A percentile compares a stretch with the other conserved stretches of the same genome.
These are phyloP conservation scores for Otus scops DNA, from an alignment of 2,797 vertebrate genomes.

Conservation along the genomic window DNA sequence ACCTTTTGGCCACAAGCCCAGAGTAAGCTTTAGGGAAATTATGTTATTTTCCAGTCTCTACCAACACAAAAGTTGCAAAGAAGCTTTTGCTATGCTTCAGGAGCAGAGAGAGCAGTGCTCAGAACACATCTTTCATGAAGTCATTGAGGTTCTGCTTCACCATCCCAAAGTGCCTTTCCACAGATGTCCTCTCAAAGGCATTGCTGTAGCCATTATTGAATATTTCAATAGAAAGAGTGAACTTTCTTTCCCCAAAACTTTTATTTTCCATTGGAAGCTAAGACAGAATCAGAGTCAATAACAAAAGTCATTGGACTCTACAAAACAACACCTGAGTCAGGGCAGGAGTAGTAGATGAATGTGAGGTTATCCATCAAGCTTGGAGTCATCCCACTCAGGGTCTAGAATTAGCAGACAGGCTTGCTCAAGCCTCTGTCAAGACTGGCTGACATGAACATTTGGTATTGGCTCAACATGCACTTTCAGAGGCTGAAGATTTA, in stretches of 20 bases:
- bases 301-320: accelerated
- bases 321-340: neutral
- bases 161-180: neutral
- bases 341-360: neutral
- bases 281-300: neutral
- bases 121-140: neutral
- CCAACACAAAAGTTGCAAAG: neutral
- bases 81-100: neutral
- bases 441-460: neutral
- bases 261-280: neutral
- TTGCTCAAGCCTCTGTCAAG: neutral
- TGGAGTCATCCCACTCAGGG: neutral
- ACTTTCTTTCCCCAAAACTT: neutral
- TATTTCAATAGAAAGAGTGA: neutral
- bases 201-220: neutral
- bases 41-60: neutral
- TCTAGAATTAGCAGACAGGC: neutral
- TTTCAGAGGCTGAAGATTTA: neutral
- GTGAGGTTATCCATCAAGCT: neutral
- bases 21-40: neutral
- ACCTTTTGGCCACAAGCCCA: neutral
- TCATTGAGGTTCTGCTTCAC: neutral
- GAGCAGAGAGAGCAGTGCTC: neutral
- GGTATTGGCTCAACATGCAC: neutral
- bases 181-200: neutral